Conservation (phyloP, 30 jellyfish, hydroid and myxozoan genomes). For the Pseudorhiza aurosa region DNA sequence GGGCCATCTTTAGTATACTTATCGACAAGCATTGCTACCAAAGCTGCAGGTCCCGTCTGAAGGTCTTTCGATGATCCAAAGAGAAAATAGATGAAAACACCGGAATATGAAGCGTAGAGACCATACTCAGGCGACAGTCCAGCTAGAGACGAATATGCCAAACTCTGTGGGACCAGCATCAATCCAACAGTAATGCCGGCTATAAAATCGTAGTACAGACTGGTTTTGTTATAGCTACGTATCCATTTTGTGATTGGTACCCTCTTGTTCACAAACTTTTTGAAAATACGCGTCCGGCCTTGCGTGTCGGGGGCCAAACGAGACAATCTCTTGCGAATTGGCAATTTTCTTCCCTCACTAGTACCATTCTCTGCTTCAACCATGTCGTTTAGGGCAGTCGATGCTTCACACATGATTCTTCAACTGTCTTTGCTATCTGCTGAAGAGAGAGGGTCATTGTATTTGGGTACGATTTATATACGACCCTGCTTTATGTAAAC, state of each 20-base stretch:
- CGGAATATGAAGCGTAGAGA: constrained; percentile 63
- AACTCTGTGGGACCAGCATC: constrained; percentile 75
- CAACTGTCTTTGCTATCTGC: no score
- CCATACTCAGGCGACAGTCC: constrained; percentile 79
- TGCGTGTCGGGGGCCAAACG: background rate
- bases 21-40: constrained; percentile 65
- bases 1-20: constrained; percentile 56
- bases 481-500: no score
- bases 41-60: constrained; percentile 75
- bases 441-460: no score
- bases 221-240: constrained; percentile 47
- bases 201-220: constrained; percentile 52
- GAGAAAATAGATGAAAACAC: constrained; percentile 48
- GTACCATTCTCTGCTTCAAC: background rate
- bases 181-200: constrained; percentile 86
- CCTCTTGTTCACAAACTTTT: constrained; percentile 36
- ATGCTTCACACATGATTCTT: background rate
- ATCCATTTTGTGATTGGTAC: constrained; percentile 73
- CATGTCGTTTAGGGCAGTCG: background rate
- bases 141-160: constrained; percentile 70
- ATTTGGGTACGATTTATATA: no score
- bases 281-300: constrained; percentile 12
- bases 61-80: constrained; percentile 75
- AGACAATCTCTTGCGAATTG: constrained; percentile 9
- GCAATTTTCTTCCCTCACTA: background rate